These are phyloP conservation scores for Buphagus erythrorhynchus DNA, from an alignment of 2,797 vertebrate species.

Conservation along the genomic window DNA sequence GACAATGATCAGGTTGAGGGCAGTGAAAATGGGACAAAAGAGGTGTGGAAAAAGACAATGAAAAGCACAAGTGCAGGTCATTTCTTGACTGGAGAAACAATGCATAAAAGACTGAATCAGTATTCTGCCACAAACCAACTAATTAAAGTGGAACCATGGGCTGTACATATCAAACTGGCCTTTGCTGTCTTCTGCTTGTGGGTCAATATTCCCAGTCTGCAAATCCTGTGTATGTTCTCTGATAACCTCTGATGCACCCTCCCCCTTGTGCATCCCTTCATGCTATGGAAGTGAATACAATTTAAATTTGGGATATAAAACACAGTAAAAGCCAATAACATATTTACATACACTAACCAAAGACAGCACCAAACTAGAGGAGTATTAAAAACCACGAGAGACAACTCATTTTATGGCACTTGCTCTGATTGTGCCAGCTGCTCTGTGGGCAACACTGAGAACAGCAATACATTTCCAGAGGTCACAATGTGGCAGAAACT, in stretches of 20 bases:
- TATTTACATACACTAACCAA: background rate
- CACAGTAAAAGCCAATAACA: background rate
- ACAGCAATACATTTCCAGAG: background rate
- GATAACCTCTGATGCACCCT: background rate
- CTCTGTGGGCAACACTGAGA: accelerated
- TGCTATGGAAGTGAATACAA: accelerated
- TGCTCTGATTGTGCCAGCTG: background rate
- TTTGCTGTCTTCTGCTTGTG: background rate
- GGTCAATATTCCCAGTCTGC: background rate
- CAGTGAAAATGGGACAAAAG: background rate
- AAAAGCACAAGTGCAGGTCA: background rate
- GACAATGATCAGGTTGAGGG: background rate
- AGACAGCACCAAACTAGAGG: background rate
- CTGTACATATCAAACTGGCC: background rate
- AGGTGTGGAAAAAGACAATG: background rate
- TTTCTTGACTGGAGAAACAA: background rate
- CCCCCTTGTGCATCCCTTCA: background rate
- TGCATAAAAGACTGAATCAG: background rate
- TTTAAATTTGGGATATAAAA: background rate
- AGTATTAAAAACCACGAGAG: background rate
- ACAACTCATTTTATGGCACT: background rate
- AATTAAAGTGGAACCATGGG: background rate
- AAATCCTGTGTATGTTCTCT: background rate
- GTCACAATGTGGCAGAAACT: background rate
- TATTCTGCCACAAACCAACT: background rate